phyloP scores from a whole-genome alignment of 2,888 invertebrate genomes.

The Drosophila acutilabella region DNA sequence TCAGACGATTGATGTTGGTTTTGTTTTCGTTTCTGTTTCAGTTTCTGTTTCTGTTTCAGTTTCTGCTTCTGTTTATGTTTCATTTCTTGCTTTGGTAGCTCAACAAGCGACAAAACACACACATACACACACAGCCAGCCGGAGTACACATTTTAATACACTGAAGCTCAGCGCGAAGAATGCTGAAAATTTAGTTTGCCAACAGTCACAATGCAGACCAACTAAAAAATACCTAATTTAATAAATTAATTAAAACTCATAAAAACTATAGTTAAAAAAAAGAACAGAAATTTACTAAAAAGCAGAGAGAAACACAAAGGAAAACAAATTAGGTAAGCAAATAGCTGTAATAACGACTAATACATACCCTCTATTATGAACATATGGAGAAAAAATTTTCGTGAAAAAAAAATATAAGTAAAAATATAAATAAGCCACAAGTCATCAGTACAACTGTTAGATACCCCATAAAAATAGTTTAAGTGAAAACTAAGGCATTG shows the following conservation, averaged over 20 bases:
- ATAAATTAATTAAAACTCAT: neutral
- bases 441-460: neutral
- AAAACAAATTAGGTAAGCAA: too few species aligned
- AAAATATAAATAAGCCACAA: neutral
- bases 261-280: neutral
- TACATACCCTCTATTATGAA: too few species aligned
- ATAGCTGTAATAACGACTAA: too few species aligned
- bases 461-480: neutral
- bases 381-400: too few species aligned
- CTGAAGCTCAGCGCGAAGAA: neutral
- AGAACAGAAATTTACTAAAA: too few species aligned
- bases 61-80: conserved; percentile 19
- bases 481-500: neutral
- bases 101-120: conserved; percentile 36
- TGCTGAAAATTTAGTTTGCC: neutral
- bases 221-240: neutral
- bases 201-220: neutral
- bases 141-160: neutral
- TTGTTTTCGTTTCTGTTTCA: conserved; percentile 16
- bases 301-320: too few species aligned
- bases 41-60: conserved; percentile 21
- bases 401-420: neutral
- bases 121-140: conserved; percentile 10
- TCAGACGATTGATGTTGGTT: conserved; percentile 19
- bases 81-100: conserved; percentile 31